Evolutionary conservation across 2,113 vertebrate genomes (phyloP).

Genomic region (Phainopepla nitens): DNA sequence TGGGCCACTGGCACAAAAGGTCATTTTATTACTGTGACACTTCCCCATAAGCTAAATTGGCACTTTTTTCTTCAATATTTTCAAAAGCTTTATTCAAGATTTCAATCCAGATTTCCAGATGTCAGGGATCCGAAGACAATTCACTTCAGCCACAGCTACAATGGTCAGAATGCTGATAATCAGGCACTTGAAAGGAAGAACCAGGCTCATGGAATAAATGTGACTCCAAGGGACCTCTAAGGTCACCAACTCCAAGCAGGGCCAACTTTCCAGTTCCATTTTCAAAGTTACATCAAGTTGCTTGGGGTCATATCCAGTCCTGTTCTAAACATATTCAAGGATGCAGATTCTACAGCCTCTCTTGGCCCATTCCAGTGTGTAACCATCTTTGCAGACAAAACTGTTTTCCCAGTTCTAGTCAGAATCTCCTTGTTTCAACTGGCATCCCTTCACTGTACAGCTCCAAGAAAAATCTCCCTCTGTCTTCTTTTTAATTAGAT

Average conservation of each 20-base stretch:
- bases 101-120: not conserved
- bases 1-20: not conserved
- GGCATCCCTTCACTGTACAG: not conserved
- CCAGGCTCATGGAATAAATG: not conserved
- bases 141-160: not conserved
- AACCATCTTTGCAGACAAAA: not conserved
- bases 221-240: not conserved
- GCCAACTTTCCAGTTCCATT: not conserved
- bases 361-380: not conserved
- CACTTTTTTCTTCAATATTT: not conserved
- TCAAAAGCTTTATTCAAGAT: not conserved
- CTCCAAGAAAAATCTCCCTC: not conserved
- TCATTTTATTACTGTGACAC: not conserved
- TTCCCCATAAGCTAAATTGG: not conserved
- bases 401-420: not conserved
- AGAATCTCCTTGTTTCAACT: not conserved
- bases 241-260: not conserved
- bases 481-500: not conserved
- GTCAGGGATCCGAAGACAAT: not conserved
- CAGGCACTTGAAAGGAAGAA: not conserved
- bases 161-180: not conserved
- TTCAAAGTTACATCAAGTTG: not conserved
- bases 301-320: not conserved
- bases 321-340: not conserved
- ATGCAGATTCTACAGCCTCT: not conserved